A percentile compares a stretch with the other conserved stretches of the same genome.
phyloP scores from a whole-genome alignment of 2,888 invertebrate species.

The Cataglyphis rosenhaueri region DNA sequence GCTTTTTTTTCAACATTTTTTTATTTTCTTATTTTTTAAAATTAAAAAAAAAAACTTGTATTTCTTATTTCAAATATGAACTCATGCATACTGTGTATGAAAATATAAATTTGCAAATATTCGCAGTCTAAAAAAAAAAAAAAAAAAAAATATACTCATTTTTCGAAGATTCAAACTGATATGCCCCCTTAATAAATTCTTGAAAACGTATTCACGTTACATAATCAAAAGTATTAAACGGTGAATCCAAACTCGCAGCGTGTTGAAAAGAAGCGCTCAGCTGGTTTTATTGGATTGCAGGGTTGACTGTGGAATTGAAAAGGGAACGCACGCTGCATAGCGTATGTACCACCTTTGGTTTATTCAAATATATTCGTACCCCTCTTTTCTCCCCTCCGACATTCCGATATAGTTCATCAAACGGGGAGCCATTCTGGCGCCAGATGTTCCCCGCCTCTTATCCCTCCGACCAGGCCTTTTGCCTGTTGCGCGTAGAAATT shows the following conservation, averaged over 20 bases:
- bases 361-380: slow-evolving; percentile 78
- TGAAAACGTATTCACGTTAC: slow-evolving; percentile 48
- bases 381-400: slow-evolving; percentile 51
- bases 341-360: slow-evolving; percentile 74
- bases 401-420: slow-evolving; percentile 76
- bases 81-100: no score
- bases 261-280: slow-evolving; percentile 60
- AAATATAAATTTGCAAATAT: no score
- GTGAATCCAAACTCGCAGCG: slow-evolving; percentile 30
- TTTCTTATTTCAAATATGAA: no score
- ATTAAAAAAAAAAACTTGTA: no score
- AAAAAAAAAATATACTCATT: no score
- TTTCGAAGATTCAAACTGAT: no score
- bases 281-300: slow-evolving; percentile 57
- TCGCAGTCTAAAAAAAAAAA: no score
- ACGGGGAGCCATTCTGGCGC: slow-evolving; percentile 65
- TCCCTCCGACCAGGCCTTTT: slow-evolving; percentile 57
- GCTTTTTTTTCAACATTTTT: no score
- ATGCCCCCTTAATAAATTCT: background rate
- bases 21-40: no score
- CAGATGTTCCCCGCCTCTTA: slow-evolving; percentile 76
- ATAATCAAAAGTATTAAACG: slow-evolving; percentile 45
- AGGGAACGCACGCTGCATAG: slow-evolving; percentile 61
- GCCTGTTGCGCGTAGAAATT: slow-evolving; percentile 74
- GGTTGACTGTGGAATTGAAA: slow-evolving; percentile 67